These are phyloP conservation scores for Lanius collurio DNA, from an alignment of 2,113 vertebrate genomes.

Conservation along the genomic window DNA sequence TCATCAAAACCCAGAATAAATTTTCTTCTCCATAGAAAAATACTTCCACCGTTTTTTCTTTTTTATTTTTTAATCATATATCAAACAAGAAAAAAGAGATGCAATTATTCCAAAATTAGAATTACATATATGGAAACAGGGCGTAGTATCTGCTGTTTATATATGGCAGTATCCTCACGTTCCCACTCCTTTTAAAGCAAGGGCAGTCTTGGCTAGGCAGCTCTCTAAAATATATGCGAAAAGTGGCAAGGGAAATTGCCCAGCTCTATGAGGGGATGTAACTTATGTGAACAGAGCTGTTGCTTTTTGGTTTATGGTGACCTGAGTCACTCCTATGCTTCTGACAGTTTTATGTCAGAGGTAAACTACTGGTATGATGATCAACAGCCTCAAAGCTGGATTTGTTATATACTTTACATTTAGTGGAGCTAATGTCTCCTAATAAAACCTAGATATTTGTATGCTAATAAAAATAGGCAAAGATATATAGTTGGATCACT, in stretches of 20 bases:
- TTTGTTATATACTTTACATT: constrained; percentile 47
- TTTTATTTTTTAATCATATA: not conserved
- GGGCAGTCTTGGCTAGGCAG: not conserved
- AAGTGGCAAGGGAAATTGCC: not conserved
- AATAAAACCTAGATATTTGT: constrained; percentile 3
- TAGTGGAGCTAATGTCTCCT: constrained; percentile 31
- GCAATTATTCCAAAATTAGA: not conserved
- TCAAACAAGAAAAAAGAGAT: not conserved
- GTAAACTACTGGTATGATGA: constrained; percentile 37
- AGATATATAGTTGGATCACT: not conserved
- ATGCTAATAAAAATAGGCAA: not conserved
- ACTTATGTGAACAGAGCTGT: constrained; percentile 24
- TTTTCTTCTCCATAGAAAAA: not conserved
- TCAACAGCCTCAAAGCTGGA: constrained; percentile 37
- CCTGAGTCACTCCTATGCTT: not conserved
- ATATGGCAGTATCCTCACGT: not conserved
- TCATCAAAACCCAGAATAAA: constrained; percentile 23
- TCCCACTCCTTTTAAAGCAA: constrained; percentile 40
- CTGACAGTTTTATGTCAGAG: not conserved
- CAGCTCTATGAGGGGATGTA: not conserved
- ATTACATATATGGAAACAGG: not conserved
- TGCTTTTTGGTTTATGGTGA: constrained; percentile 22
- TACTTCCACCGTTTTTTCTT: not conserved
- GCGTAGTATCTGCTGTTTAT: constrained; percentile 22
- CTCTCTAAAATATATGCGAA: constrained; percentile 37